A percentile compares a stretch with the other conserved stretches of the same genome.
Evolutionary conservation across 2,797 vertebrate genomes (phyloP).

Genomic region (Aulostomus chinensis): DNA sequence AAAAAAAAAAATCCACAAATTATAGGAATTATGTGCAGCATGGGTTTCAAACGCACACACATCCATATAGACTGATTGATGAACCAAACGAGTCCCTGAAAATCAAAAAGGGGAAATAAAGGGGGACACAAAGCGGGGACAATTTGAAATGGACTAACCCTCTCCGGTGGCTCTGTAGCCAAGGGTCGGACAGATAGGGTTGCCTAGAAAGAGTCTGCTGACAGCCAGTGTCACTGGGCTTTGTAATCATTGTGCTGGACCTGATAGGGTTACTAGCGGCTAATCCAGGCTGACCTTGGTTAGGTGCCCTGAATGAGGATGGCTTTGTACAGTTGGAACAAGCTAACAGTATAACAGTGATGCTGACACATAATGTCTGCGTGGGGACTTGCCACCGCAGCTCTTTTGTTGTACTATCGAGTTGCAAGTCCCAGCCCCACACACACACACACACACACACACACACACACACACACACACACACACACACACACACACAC

Average conservation of each 20-base stretch:
- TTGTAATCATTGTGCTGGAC: constrained; percentile 85
- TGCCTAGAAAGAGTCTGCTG: constrained; percentile 83
- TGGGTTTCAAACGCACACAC: constrained; percentile 73
- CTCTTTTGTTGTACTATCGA: constrained; percentile 84
- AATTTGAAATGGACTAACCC: constrained; percentile 82
- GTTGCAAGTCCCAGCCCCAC: constrained; percentile 77
- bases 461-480: constrained; percentile 37
- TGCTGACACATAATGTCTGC: constrained; percentile 83
- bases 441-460: constrained; percentile 38
- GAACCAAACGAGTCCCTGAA: constrained; percentile 79
- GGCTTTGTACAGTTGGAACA: constrained; percentile 85
- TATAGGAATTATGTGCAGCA: constrained; percentile 77
- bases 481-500: constrained; percentile 34
- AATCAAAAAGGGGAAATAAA: constrained; percentile 82
- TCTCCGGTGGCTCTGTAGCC: constrained; percentile 79
- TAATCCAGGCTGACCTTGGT: constrained; percentile 86
- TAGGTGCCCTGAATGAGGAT: constrained; percentile 80
- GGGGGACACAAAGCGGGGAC: constrained; percentile 74
- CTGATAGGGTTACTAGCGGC: constrained; percentile 86
- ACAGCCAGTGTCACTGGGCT: constrained; percentile 86
- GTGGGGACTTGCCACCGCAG: constrained; percentile 77
- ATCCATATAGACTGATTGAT: constrained; percentile 78
- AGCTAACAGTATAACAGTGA: constrained; percentile 80
- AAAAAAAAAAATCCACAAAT: constrained; percentile 75
- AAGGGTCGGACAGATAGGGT: constrained; percentile 82